These are phyloP conservation scores for Dasysyrphus tricinctus DNA, from an alignment of 2,888 invertebrate species.

Conservation along the genomic window DNA sequence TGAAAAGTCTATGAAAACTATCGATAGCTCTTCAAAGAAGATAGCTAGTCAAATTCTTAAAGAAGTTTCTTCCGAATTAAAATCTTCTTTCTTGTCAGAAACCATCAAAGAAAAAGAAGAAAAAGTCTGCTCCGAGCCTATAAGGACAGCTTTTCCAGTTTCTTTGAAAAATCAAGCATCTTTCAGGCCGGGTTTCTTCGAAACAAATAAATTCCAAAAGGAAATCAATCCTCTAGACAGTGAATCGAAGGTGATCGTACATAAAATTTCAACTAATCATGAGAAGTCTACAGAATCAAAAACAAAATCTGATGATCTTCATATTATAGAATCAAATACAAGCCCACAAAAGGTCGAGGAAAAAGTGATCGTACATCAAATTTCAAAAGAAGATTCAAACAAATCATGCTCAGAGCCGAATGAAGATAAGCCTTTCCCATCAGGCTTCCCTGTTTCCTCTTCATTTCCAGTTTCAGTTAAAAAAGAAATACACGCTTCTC, in stretches of 20 bases:
- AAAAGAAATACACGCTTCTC: not conserved
- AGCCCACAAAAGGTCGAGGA: not conserved
- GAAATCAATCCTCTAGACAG: constrained; percentile 36
- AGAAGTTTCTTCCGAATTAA: constrained; percentile 55
- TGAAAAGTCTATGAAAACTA: constrained; percentile 35
- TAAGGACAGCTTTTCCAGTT: constrained; percentile 48
- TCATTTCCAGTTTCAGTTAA: constrained; percentile 12
- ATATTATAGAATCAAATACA: no score
- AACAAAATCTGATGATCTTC: not conserved
- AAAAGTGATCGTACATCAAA: constrained; percentile 76
- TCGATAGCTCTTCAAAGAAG: constrained; percentile 50
- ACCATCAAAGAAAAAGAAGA: not conserved
- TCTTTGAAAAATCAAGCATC: not conserved
- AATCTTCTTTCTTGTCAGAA: constrained; percentile 31
- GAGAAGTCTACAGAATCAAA: not conserved
- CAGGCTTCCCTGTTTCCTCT: not conserved
- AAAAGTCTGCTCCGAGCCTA: not conserved
- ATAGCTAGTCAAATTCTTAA: constrained; percentile 48
- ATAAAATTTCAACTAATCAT: not conserved
- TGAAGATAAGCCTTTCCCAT: not conserved
- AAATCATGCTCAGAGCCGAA: not conserved
- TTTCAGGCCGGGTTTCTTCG: constrained; percentile 45
- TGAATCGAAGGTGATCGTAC: constrained; percentile 18
- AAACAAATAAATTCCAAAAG: constrained; percentile 1
- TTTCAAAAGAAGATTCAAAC: constrained; percentile 58